phyloP scores from a whole-genome alignment of 2,888 invertebrate genomes.

The Cecidostiba fungosa region DNA sequence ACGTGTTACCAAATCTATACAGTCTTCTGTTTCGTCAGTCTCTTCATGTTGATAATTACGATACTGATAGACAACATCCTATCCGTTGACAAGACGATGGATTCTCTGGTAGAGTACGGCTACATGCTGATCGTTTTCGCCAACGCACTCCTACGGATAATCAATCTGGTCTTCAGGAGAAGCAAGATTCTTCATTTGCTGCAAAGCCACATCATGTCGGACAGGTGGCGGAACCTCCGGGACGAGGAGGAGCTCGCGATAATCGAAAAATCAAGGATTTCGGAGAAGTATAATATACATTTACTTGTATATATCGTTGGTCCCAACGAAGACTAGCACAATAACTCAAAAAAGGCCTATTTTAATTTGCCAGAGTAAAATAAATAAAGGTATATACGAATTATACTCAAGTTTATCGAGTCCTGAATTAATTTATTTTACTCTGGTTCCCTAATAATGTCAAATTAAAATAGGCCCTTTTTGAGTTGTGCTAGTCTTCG shows the following conservation, averaged over 20 bases:
- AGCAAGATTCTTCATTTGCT: conserved; percentile 34
- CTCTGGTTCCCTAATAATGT: no score
- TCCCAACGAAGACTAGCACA: no score
- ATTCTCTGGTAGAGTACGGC: conserved; percentile 1
- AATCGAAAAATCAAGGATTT: background rate
- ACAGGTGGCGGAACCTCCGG: conserved; percentile 14
- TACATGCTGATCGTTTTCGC: background rate
- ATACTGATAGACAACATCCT: conserved; percentile 21
- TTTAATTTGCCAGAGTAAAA: no score
- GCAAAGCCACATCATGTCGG: background rate
- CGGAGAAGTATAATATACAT: conserved; percentile 29
- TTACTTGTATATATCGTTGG: background rate
- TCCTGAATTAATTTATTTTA: no score
- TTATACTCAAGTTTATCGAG: no score
- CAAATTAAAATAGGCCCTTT: no score
- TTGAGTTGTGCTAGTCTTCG: no score
- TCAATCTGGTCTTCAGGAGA: conserved; percentile 1
- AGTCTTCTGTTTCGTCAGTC: background rate
- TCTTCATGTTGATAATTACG: background rate
- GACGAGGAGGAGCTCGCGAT: conserved; percentile 33
- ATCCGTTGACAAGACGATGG: background rate
- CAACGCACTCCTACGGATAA: background rate
- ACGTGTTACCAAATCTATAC: conserved; percentile 21
- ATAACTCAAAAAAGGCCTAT: no score
- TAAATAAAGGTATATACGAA: no score